Evolutionary conservation across 2,888 invertebrate genomes (phyloP).

Genomic region (Epinotia bilunana): DNA sequence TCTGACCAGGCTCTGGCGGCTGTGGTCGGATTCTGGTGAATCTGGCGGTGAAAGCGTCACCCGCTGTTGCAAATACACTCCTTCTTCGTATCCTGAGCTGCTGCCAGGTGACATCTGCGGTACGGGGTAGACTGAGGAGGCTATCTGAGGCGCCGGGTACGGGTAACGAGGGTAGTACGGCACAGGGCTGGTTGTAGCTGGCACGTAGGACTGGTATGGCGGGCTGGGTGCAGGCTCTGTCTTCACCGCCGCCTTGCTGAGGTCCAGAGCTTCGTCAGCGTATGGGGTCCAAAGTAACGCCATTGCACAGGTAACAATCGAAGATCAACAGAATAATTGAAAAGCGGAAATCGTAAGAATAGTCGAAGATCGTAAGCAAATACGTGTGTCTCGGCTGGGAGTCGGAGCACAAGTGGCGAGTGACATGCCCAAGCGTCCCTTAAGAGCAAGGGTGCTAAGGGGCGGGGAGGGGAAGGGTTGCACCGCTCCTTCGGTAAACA

Average conservation of each 20-base stretch:
- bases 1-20: conserved; percentile 39
- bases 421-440: conserved; percentile 13
- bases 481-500: conserved; percentile 28
- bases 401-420: conserved; percentile 27
- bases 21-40: conserved; percentile 55
- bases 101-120: conserved; percentile 60
- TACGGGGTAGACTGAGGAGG: conserved; percentile 47
- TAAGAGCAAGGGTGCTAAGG: conserved; percentile 14
- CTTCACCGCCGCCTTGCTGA: conserved; percentile 60
- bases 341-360: not conserved
- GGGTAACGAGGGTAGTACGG: conserved; percentile 52
- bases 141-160: conserved; percentile 55
- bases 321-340: not conserved
- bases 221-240: conserved; percentile 55
- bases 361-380: not conserved
- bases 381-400: conserved; percentile 29
- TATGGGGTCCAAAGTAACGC: conserved; percentile 72
- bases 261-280: conserved; percentile 68
- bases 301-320: conserved; percentile 55
- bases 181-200: conserved; percentile 48
- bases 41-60: conserved; percentile 76
- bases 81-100: conserved; percentile 32
- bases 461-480: conserved; percentile 6
- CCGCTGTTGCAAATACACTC: conserved; percentile 44
- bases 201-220: conserved; percentile 46